A percentile compares a stretch with the other conserved stretches of the same genome.
phyloP scores from a whole-genome alignment of 2,888 invertebrate genomes.

The Ametastegia equiseti region DNA sequence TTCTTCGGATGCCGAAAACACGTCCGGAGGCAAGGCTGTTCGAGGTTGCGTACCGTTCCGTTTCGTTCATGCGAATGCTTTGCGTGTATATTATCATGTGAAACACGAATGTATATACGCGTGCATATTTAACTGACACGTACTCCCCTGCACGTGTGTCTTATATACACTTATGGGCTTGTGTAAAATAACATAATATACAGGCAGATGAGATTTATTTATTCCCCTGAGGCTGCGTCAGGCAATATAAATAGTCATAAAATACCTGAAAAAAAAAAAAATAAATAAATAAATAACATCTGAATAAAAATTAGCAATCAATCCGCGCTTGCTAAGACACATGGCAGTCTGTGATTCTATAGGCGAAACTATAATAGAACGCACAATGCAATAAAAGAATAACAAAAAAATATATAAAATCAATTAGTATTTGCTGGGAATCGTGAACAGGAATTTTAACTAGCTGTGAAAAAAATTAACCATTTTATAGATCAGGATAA shows the following conservation, averaged over 20 bases:
- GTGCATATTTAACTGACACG: slow-evolving; percentile 24
- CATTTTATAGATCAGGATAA: slow-evolving; percentile 11
- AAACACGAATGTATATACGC: slow-evolving; percentile 41
- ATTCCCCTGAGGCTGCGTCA: slow-evolving; percentile 22
- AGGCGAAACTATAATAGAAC: background rate
- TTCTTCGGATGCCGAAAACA: slow-evolving; percentile 37
- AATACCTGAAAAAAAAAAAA: background rate
- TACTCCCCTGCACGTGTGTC: slow-evolving; percentile 9
- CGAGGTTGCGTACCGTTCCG: slow-evolving; percentile 48
- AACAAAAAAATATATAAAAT: background rate
- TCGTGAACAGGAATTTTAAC: background rate
- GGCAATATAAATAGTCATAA: slow-evolving; percentile 35
- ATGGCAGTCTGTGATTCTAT: background rate
- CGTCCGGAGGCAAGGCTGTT: slow-evolving; percentile 51
- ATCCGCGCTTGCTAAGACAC: background rate
- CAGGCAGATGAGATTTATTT: slow-evolving; percentile 36
- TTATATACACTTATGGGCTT: background rate
- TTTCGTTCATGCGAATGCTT: background rate
- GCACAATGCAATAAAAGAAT: background rate
- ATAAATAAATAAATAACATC: too few relatives aligned
- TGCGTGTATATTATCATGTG: slow-evolving; percentile 40
- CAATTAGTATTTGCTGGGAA: background rate
- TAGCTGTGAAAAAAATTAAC: background rate
- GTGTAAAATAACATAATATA: slow-evolving; percentile 23
- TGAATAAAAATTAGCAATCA: slow-evolving; percentile 13